phyloP scores from a whole-genome alignment of 2,888 invertebrate genomes.

The Pemphredon lugubris region DNA sequence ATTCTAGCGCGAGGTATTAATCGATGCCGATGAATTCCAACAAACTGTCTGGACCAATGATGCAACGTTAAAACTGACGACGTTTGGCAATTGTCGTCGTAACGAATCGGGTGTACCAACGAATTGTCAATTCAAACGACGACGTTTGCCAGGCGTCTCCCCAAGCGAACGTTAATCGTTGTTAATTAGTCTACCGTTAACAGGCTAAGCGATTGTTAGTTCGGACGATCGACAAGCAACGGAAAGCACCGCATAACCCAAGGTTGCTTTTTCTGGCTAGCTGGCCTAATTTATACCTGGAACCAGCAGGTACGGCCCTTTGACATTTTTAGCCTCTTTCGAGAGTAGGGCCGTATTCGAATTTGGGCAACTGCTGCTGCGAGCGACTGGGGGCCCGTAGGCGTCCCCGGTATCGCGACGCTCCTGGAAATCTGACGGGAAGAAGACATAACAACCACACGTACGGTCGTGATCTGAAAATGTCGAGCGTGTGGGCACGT shows the following conservation, averaged over 20 bases:
- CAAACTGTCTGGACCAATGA: no score
- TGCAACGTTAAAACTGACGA: no score
- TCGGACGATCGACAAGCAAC: constrained; percentile 30
- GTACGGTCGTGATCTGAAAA: constrained; percentile 80
- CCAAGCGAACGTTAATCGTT: no score
- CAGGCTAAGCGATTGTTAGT: neutral
- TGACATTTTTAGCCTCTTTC: constrained; percentile 81
- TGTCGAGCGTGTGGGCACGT: constrained; percentile 55
- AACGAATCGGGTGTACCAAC: no score
- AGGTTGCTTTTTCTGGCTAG: constrained; percentile 45
- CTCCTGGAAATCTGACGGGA: constrained; percentile 81
- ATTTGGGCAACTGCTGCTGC: constrained; percentile 80
- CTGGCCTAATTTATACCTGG: constrained; percentile 82
- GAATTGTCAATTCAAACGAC: no score
- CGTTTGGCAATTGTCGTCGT: no score
- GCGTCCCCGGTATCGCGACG: constrained; percentile 72
- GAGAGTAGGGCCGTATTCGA: constrained; percentile 79
- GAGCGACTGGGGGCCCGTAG: constrained; percentile 74
- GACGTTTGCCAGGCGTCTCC: no score
- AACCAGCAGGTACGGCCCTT: constrained; percentile 83
- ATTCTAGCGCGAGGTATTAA: no score
- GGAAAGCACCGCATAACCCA: constrained; percentile 50
- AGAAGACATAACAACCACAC: constrained; percentile 81
- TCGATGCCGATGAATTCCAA: no score
- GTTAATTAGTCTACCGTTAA: no score